A percentile compares a stretch with the other conserved stretches of the same genome.
Evolutionary conservation across 2,113 vertebrate genomes (phyloP).

Genomic region (Solea solea): DNA sequence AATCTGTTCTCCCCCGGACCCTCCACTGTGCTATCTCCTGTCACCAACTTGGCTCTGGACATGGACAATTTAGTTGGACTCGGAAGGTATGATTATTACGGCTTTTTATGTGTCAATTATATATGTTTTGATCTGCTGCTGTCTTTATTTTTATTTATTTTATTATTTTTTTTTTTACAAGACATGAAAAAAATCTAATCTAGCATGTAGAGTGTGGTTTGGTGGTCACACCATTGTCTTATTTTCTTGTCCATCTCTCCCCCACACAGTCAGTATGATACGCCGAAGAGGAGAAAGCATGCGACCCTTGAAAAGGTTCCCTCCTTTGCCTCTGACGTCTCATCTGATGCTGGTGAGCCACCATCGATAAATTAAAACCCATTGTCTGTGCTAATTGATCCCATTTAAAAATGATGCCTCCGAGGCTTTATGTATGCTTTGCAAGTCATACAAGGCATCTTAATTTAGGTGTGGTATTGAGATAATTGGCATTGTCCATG

Average conservation of each 20-base stretch:
- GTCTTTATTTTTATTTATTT: neutral
- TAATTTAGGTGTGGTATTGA: neutral
- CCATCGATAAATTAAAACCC: neutral
- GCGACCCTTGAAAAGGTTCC: slow-evolving; percentile 74
- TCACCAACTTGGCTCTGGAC: slow-evolving; percentile 86
- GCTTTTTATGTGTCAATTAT: neutral
- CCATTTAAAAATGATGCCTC: neutral
- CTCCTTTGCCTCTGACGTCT: slow-evolving; percentile 86
- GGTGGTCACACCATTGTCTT: neutral
- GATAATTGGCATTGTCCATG: too few relatives aligned
- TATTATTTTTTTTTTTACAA: neutral
- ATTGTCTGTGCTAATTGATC: slow-evolving; percentile 34
- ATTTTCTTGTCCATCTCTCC: neutral
- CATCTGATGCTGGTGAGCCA: slow-evolving; percentile 87
- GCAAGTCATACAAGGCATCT: neutral
- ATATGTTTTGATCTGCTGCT: neutral
- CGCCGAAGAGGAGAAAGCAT: slow-evolving; percentile 81
- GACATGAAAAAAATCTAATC: too few relatives aligned
- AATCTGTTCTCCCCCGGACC: slow-evolving; percentile 79
- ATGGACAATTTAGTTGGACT: slow-evolving; percentile 85
- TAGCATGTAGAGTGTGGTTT: too few relatives aligned
- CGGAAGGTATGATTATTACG: slow-evolving; percentile 80
- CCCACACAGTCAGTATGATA: slow-evolving; percentile 79
- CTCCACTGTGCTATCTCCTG: slow-evolving; percentile 82
- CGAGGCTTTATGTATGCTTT: neutral